Percentiles rank a stretch among this genome's conserved stretches.
These are phyloP conservation scores for Sipha maydis DNA, from an alignment of 2,888 invertebrate genomes.

Conservation along the genomic window DNA sequence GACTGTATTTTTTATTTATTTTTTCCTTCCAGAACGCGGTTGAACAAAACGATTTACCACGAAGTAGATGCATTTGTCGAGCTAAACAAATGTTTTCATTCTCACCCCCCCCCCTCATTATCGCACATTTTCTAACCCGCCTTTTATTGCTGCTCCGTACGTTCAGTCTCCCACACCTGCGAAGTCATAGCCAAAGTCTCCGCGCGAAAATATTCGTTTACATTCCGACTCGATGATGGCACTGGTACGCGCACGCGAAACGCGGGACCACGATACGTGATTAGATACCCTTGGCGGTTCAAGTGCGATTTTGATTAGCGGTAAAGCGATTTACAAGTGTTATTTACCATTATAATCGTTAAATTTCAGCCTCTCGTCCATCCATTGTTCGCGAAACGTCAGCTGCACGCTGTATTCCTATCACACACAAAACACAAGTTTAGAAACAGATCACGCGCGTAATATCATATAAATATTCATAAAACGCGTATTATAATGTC, in stretches of 20 bases:
- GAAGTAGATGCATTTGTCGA: no score
- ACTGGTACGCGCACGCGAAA: not conserved
- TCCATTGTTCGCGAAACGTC: constrained; percentile 97
- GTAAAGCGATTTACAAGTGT: constrained; percentile 11
- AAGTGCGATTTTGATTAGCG: not conserved
- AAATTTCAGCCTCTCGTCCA: constrained; percentile 90
- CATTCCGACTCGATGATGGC: not conserved
- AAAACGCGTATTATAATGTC: no score
- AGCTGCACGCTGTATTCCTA: constrained; percentile 98
- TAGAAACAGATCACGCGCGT: not conserved
- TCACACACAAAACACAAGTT: constrained; percentile 47
- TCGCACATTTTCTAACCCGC: no score
- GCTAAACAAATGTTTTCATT: no score
- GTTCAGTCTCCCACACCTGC: no score
- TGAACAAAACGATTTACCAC: no score
- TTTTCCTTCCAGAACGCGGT: not conserved
- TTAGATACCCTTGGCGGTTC: no score
- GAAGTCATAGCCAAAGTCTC: no score
- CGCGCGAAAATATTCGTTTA: not conserved
- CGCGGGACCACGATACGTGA: not conserved
- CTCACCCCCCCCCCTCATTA: no score
- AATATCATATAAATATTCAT: not conserved
- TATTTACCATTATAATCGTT: constrained; percentile 84
- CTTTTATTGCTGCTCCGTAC: no score
- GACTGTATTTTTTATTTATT: no score